phyloP scores from a whole-genome alignment of 2,113 vertebrate species.

The Thunnus maccoyii region DNA sequence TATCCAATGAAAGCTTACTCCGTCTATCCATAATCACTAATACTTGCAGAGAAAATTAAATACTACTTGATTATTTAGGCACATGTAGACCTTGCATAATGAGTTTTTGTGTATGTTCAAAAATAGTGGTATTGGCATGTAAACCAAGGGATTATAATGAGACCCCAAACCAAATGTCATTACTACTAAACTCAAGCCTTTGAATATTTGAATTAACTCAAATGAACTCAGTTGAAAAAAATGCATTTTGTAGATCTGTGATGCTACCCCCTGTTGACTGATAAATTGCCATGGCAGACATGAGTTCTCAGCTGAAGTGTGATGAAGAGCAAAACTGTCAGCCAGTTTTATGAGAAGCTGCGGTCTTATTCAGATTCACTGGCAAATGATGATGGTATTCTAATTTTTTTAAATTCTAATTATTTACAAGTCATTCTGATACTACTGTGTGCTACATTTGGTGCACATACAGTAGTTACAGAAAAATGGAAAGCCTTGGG shows the following conservation, averaged over 20 bases:
- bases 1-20: not conserved
- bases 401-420: not conserved
- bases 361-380: slow-evolving; percentile 12
- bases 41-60: not conserved
- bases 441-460: not conserved
- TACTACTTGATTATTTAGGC: too few species aligned
- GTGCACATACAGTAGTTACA: not conserved
- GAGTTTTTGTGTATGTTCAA: too few species aligned
- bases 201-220: slow-evolving; percentile 17
- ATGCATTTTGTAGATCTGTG: slow-evolving; percentile 8
- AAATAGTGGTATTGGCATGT: too few species aligned
- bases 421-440: slow-evolving; percentile 20
- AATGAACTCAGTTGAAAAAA: slow-evolving; percentile 12
- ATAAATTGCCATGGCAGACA: slow-evolving; percentile 44
- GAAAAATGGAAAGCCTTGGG: not conserved
- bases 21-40: not conserved
- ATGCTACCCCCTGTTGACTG: slow-evolving; percentile 18
- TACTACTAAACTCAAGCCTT: not conserved
- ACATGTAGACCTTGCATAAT: too few species aligned
- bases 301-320: slow-evolving; percentile 26
- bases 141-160: not conserved
- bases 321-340: slow-evolving; percentile 38
- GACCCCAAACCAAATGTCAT: not conserved
- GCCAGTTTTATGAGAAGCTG: slow-evolving; percentile 27
- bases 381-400: slow-evolving; percentile 22